A percentile compares a stretch with the other conserved stretches of the same genome.
phyloP scores from a whole-genome alignment of 2,888 invertebrate species.

The Plagiodera versicolora region DNA sequence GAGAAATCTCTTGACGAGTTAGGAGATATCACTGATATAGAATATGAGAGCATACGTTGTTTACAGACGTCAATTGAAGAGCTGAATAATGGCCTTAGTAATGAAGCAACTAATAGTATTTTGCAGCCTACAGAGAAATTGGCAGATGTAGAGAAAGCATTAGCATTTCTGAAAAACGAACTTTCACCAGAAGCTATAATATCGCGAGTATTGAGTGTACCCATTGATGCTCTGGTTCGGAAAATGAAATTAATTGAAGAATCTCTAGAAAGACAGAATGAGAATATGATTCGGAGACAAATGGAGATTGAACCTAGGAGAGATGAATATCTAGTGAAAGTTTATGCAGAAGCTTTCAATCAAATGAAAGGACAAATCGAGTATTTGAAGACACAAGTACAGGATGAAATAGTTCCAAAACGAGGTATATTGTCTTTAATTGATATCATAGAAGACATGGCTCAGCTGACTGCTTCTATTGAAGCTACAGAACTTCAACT shows the following conservation, averaged over 20 bases:
- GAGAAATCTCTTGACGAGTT: background rate
- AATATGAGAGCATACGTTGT: slow-evolving; percentile 24
- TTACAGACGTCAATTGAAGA: slow-evolving; percentile 2
- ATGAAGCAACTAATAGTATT: background rate
- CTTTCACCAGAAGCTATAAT: slow-evolving; percentile 8
- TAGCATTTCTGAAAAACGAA: background rate
- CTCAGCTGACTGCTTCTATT: slow-evolving; percentile 10
- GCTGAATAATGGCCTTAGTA: slow-evolving; percentile 1
- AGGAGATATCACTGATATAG: slow-evolving; percentile 4
- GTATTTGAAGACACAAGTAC: slow-evolving; percentile 20
- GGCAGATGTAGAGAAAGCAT: background rate
- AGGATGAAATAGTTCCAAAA: slow-evolving; percentile 20
- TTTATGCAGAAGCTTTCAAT: slow-evolving; percentile 14
- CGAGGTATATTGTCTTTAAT: slow-evolving; percentile 29
- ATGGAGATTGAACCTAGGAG: slow-evolving; percentile 5
- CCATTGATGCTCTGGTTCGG: slow-evolving; percentile 22
- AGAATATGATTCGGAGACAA: background rate
- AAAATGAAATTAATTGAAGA: slow-evolving; percentile 10
- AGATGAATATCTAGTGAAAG: slow-evolving; percentile 17
- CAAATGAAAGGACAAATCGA: slow-evolving; percentile 22
- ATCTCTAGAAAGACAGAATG: slow-evolving; percentile 18
- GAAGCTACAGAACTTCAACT: slow-evolving; percentile 8
- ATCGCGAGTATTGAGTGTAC: slow-evolving; percentile 10
- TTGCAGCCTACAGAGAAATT: background rate
- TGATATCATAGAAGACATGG: slow-evolving; percentile 16